Percentiles rank a stretch among this genome's conserved stretches.
Evolutionary conservation across 2,888 invertebrate species (phyloP).

Genomic region (Biston betularia): DNA sequence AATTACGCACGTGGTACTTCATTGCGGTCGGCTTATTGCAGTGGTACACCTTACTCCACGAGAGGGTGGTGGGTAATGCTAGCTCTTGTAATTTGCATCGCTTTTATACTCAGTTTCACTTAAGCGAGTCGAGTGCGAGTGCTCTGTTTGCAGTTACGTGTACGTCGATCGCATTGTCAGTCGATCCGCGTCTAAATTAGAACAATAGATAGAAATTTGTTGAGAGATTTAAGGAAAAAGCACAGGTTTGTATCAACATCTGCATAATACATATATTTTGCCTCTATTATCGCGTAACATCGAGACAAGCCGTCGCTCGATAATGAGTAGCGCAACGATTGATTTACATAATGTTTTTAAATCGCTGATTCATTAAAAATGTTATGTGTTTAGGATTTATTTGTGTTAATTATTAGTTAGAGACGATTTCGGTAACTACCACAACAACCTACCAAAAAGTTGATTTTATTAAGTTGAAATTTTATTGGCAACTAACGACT

Average conservation of each 20-base stretch:
- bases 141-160: constrained; percentile 76
- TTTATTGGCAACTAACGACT: neutral
- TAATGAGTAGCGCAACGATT: constrained; percentile 17
- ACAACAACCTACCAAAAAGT: neutral
- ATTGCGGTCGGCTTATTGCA: constrained; percentile 63
- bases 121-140: constrained; percentile 66
- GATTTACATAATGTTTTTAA: constrained; percentile 17
- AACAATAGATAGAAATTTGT: constrained; percentile 83
- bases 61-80: constrained; percentile 80
- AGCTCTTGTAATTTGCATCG: constrained; percentile 82
- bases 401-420: constrained; percentile 1
- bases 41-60: constrained; percentile 67
- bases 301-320: constrained; percentile 11
- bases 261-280: constrained; percentile 54
- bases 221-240: constrained; percentile 69
- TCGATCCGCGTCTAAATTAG: constrained; percentile 69
- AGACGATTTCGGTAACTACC: neutral
- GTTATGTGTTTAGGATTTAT: constrained; percentile 8
- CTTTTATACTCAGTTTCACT: constrained; percentile 84
- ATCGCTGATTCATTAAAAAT: constrained; percentile 8
- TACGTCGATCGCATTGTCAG: constrained; percentile 69
- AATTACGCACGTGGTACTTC: constrained; percentile 81
- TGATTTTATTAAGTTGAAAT: neutral
- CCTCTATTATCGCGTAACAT: constrained; percentile 56
- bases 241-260: constrained; percentile 52